Evolutionary conservation across 2,797 vertebrate genomes (phyloP), one percentile per base, ranked within the genome.

Genomic region (Toxotes lorentzi): DNA sequence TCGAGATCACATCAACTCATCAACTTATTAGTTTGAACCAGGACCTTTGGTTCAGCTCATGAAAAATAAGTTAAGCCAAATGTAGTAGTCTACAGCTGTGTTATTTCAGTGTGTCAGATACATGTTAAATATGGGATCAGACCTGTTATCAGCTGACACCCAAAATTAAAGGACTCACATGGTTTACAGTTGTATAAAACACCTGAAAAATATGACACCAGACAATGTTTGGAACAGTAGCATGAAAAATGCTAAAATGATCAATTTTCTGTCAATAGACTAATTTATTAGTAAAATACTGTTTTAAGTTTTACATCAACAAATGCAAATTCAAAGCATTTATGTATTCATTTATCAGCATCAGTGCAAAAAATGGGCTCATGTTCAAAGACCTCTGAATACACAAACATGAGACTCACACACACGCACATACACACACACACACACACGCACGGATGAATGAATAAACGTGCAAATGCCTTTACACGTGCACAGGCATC

Each of bases 391-490:
- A 53, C 11, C 23, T 13, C 14, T 41, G 70, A 73, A 45, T 73
- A 38, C 35, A 78, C 32, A 65, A 78, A 48, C 48, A 13, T 40
- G 57, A 2, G 34, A 43, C 41, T 58, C 30, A 40, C 6, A 27
- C 16, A 60, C n/a, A 27, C 24, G 7, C 30, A 40, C 6, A 27
- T 8, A 60, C n/a, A 27, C 24, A 56, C 35, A 30, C 30, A 40
- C 6, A 27, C 16, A 60, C n/a, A 27, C 24, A 56, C 35, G 30
- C 24, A 23, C 2, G 14, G 34, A 48, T 62, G 48, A 61, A 82
- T 76, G 34, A 75, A 61, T 78, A 40, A 57, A 79, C 56, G 70
- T 78, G 54, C 40, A 45, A 66, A 76, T 69, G 81, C 48, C 69
- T 78, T 58, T 58, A 34, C 61, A 30, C 27, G 27, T 30, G 27